Base-by-base conservation (phyloP, 2,888 invertebrate species). In the Siphonodentalium dalli region DNA sequence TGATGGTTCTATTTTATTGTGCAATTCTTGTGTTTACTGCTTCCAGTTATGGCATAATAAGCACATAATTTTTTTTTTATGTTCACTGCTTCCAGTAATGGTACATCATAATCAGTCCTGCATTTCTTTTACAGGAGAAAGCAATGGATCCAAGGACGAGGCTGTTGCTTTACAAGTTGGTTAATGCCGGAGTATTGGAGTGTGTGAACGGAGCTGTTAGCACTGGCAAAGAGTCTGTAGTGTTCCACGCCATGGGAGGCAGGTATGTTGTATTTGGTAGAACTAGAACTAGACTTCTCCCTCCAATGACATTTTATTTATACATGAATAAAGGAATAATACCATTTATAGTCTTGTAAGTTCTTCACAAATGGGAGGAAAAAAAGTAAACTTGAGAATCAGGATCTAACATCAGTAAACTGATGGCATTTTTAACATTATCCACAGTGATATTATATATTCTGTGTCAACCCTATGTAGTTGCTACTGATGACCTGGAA, bases 151-250 rank as follows among this genome's bases (percentile, higher is more conserved):
- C 82, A 2, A 81, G 81, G 38, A 87, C 87, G 7, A 78, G 86
- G 13, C 75, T 87, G 28, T 69, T 85, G 26, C 71, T 87, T 39
- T 85, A 84, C 72, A 87, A 86, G 71, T 72, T 86, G 72, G 80
- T 87, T 29, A 86, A 86, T 72, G 79, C 75, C 58, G 85, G 83
- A 2, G 72, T 85, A 3, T 74, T 88, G 58, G 85, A 86, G 29
- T 73, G 79, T 9, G 75, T 87, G 2, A 83, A 83, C 68, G 87
- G 87, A 1, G 79, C 84, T 42, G 81, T 87, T 54, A 85, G 85
- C 52, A 84, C 85, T 8, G 87, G 87, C 33, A 87, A 87, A 71
- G 86, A 86, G 66, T 82, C 86, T 3, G 83, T 84, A 26, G 84
- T 86, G 4, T 78, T 85, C 34, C 85, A 86, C 68, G 86, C 85